A percentile compares a stretch with the other conserved stretches of the same genome.
Conservation (phyloP, 2,113 vertebrate genomes). For the Periophthalmus modestus region DNA sequence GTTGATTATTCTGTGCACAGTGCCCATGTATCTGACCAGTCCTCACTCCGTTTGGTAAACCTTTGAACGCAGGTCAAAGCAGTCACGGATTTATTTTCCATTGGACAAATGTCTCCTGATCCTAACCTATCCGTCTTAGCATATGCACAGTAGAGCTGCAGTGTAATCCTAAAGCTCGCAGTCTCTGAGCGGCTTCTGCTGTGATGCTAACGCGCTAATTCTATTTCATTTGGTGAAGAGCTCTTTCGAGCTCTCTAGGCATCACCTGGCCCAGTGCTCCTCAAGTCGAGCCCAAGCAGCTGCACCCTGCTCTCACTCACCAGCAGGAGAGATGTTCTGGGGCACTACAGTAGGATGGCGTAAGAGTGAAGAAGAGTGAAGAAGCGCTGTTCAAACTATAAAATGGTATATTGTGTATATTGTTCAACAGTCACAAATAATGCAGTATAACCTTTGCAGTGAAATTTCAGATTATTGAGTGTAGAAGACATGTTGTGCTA, state of each 20-base stretch:
- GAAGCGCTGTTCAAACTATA: neutral
- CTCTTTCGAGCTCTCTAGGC: neutral
- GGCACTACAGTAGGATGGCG: neutral
- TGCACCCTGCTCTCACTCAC: neutral
- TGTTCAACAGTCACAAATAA: no score
- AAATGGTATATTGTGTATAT: no score
- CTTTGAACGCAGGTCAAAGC: neutral
- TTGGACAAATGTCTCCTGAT: neutral
- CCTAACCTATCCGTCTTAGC: neutral
- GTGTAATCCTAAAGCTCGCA: neutral
- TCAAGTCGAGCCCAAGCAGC: neutral
- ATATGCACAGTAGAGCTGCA: neutral
- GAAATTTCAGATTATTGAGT: no score
- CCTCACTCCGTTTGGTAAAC: neutral
- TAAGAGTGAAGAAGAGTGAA: neutral
- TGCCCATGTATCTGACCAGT: no score
- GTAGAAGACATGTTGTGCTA: no score
- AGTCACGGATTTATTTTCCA: neutral
- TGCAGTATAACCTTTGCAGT: no score
- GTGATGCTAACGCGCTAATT: neutral
- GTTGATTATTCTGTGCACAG: neutral
- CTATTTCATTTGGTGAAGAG: slow-evolving; percentile 4
- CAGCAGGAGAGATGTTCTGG: neutral
- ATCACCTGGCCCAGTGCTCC: slow-evolving; percentile 2
- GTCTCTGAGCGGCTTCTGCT: slow-evolving; percentile 32